Evolutionary conservation across 2,888 invertebrate species (phyloP).

Genomic region (Coecobrya sp.): DNA sequence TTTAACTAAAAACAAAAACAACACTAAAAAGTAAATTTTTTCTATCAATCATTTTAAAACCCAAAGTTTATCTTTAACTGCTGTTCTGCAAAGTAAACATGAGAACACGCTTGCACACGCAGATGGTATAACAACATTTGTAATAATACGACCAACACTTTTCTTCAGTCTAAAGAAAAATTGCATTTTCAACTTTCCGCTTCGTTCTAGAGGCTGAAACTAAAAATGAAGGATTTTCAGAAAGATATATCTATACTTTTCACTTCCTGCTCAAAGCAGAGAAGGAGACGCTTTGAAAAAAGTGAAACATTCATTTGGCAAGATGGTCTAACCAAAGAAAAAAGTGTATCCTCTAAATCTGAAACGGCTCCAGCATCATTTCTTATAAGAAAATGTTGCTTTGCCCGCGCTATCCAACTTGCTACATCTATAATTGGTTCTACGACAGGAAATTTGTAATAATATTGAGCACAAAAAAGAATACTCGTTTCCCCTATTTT

Average conservation of each 20-base stretch:
- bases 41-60: slow-evolving; percentile 67
- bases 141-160: slow-evolving; percentile 25
- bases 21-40: slow-evolving; percentile 63
- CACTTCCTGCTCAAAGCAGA: slow-evolving; percentile 2
- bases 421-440: not conserved
- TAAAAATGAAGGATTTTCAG: slow-evolving; percentile 31
- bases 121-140: slow-evolving; percentile 18
- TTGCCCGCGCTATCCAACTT: not conserved
- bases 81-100: slow-evolving; percentile 22
- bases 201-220: not conserved
- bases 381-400: slow-evolving; percentile 9
- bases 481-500: slow-evolving; percentile 25
- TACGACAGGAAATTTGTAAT: slow-evolving; percentile 42
- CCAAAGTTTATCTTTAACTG: slow-evolving; percentile 49
- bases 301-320: slow-evolving; percentile 23
- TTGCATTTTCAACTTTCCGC: slow-evolving; percentile 23
- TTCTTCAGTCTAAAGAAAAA: slow-evolving; percentile 10
- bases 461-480: slow-evolving; percentile 40
- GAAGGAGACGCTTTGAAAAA: not conserved
- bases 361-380: slow-evolving; percentile 31
- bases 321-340: not conserved
- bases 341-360: slow-evolving; percentile 22
- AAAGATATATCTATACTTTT: slow-evolving; percentile 21
- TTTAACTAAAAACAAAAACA: slow-evolving; percentile 14
- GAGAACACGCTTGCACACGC: not conserved